These are phyloP conservation scores for Antigone vipio DNA, from an alignment of 2,113 vertebrate genomes.

Conservation along the genomic window DNA sequence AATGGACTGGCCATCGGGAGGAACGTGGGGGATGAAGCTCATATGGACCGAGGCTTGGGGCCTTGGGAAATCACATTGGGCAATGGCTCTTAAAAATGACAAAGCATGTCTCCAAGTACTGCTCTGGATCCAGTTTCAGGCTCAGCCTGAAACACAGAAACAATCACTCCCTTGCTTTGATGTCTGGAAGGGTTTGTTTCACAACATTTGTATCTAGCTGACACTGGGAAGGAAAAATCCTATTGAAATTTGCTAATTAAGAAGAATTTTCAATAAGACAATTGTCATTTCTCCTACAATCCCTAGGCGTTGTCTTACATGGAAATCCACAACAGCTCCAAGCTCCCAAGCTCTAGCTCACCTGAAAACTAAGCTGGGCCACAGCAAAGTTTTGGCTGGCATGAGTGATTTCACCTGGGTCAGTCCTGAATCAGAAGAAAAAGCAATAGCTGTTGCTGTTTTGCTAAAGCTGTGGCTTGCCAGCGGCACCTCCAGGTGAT, in stretches of 20 bases:
- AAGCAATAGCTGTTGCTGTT: not conserved
- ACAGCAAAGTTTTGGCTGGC: not conserved
- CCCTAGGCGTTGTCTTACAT: not conserved
- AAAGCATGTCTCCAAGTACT: not conserved
- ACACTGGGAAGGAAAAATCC: not conserved
- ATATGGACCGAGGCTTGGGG: not conserved
- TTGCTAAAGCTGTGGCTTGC: not conserved
- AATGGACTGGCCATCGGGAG: not conserved
- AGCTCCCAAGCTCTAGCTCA: not conserved
- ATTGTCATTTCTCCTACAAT: not conserved
- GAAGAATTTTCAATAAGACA: not conserved
- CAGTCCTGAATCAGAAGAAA: not conserved
- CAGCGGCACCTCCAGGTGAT: not conserved
- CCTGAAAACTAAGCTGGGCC: not conserved
- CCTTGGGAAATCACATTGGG: slow-evolving; percentile 20
- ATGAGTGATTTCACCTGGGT: not conserved
- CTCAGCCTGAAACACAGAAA: not conserved
- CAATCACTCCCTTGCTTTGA: slow-evolving; percentile 4
- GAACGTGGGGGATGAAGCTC: not conserved
- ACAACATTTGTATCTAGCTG: slow-evolving; percentile 15
- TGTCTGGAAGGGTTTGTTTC: slow-evolving; percentile 34
- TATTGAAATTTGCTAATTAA: slow-evolving; percentile 23
- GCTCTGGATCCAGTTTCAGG: not conserved
- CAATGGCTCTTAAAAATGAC: slow-evolving; percentile 6
- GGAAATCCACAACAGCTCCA: not conserved